These are phyloP conservation scores for Bujurquina vittata DNA, from an alignment of 2,113 vertebrate species.

Conservation along the genomic window DNA sequence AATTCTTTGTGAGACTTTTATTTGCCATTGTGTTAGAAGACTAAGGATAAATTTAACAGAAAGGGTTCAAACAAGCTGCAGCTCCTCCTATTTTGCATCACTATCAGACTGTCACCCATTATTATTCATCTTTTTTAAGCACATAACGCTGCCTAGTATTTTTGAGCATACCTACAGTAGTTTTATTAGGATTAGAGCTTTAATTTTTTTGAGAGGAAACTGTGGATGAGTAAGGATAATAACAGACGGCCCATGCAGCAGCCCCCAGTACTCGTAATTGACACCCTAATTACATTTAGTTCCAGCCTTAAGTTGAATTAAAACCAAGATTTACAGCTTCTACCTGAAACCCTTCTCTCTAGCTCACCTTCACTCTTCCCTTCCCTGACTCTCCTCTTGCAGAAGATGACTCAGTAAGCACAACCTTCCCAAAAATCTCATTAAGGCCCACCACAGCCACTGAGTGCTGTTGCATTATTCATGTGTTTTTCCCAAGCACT, in stretches of 20 bases:
- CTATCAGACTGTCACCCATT: neutral
- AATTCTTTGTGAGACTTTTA: too few species aligned
- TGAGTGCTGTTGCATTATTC: slow-evolving; percentile 72
- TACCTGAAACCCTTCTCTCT: slow-evolving; percentile 27
- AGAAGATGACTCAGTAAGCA: slow-evolving; percentile 58
- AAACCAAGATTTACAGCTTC: slow-evolving; percentile 27
- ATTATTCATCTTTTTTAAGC: neutral
- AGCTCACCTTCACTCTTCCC: slow-evolving; percentile 25
- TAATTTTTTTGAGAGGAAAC: slow-evolving; percentile 15
- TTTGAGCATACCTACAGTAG: neutral
- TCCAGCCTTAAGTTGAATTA: slow-evolving; percentile 24
- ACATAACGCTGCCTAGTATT: neutral
- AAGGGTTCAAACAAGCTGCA: neutral
- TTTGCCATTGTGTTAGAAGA: too few species aligned
- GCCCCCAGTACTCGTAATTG: slow-evolving; percentile 4
- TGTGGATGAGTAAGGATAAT: slow-evolving; percentile 20
- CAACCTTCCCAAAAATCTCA: slow-evolving; percentile 72
- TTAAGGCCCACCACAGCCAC: slow-evolving; percentile 64
- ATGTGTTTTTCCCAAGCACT: slow-evolving; percentile 58
- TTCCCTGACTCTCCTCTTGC: slow-evolving; percentile 13
- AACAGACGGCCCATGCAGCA: neutral
- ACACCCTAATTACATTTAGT: slow-evolving; percentile 44
- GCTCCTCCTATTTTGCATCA: neutral
- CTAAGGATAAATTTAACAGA: neutral
- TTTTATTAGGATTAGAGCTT: neutral